Base-by-base conservation (phyloP, 1,140 invertebrate species). In the Adoxophyes honmai region DNA sequence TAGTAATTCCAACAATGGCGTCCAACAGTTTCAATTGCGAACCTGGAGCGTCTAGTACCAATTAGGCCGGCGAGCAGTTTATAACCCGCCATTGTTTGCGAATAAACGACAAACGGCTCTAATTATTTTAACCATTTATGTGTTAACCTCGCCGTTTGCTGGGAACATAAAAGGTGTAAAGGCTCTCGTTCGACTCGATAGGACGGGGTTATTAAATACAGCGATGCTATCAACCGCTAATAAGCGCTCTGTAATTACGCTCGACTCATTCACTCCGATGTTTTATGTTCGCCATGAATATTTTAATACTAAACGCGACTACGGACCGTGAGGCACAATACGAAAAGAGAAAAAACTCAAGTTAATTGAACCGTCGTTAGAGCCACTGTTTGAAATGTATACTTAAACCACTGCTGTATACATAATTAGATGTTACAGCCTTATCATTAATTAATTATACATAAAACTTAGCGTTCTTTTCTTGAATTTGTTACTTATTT, bases 261-360 rank as follows among this genome's bases (percentile, higher is more conserved):
- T 44, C 63, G 60, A 59, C 68, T 68, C 67, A 70, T 75, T 68
- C 59, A 66, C 51, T 63, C 56, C 48, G 36, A 60, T 55, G 68
- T 67, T 68, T 78, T 69, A 73, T 72, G 68, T 61, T 36, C 34
- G 51, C 64, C 63, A 71, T 79, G 69, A 77, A 77, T 79, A 77
- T 75, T 71, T 75, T 69, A 78, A 73, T 67, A 72, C 72, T 67
- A 66, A 69, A 57, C 53, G 33, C 35, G 51, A 52, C 14, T 55
- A 51, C 38, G 35, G 52, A 42, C 35, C 58, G 51, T 53, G 10
- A 28, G 56, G 21, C 6, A 28, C 34, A 38, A 59, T 63, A 63
- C 59, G 64, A 53, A 59, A 48, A 55, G 56, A 59, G 38, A 60
- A 55, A 63, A 68, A 68, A 60, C 59, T 56, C 21, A 34, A 61